Percentiles rank a stretch among this genome's conserved stretches.
Evolutionary conservation across 2,797 vertebrate species (phyloP).

Genomic region (Pristis pectinata): DNA sequence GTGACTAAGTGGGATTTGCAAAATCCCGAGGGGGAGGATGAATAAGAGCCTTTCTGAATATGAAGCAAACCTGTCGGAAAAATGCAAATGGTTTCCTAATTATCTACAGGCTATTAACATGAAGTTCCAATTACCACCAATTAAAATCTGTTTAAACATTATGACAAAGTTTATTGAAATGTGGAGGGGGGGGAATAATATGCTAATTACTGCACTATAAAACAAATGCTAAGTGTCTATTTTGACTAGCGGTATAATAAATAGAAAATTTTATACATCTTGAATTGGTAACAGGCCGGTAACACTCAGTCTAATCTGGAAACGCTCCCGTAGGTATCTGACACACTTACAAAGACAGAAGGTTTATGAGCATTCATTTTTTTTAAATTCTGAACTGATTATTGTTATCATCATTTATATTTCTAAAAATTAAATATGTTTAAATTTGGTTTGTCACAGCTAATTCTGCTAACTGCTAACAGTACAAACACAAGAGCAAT

Average conservation of each 20-base stretch:
- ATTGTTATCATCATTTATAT: neutral
- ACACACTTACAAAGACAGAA: neutral
- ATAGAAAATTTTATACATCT: constrained; percentile 22
- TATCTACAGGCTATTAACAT: constrained; percentile 73
- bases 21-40: constrained; percentile 63
- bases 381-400: neutral
- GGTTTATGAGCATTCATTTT: neutral
- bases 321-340: constrained; percentile 24
- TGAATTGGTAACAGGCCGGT: neutral
- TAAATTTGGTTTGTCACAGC: neutral
- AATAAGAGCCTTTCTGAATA: constrained; percentile 57
- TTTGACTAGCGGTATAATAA: constrained; percentile 55
- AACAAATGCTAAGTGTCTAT: constrained; percentile 53
- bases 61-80: constrained; percentile 64
- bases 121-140: constrained; percentile 83
- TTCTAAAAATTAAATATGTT: neutral
- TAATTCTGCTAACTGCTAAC: neutral
- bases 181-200: constrained; percentile 60
- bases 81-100: constrained; percentile 83
- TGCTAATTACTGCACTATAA: constrained; percentile 65
- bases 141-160: constrained; percentile 83
- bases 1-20: constrained; percentile 61
- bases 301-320: constrained; percentile 15
- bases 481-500: neutral
- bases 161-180: constrained; percentile 68